These are phyloP conservation scores for Pardosa pseudoannulata DNA, from an alignment of 2,888 invertebrate species.

Conservation along the genomic window DNA sequence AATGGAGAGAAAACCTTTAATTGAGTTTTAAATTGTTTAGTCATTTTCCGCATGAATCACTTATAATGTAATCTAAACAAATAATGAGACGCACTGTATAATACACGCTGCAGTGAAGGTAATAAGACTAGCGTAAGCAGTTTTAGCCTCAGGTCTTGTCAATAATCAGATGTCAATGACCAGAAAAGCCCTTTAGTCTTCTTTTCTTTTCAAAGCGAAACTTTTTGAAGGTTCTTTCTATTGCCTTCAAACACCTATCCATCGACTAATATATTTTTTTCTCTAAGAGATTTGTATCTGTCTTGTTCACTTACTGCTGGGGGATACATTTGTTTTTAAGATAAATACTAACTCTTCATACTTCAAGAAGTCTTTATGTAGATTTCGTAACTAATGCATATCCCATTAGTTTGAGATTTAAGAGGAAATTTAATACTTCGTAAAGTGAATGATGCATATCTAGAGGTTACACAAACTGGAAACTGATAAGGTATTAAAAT, in stretches of 20 bases:
- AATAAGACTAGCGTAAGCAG: constrained; percentile 17
- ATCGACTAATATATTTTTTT: background rate
- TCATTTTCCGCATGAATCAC: constrained; percentile 37
- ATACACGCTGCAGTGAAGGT: background rate
- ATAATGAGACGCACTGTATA: constrained; percentile 20
- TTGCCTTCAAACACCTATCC: background rate
- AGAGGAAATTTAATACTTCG: background rate
- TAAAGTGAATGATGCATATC: background rate
- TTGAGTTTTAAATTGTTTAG: constrained; percentile 37
- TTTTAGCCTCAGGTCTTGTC: constrained; percentile 21
- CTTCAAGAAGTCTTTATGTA: background rate
- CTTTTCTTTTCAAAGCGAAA: constrained; percentile 4
- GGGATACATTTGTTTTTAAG: background rate
- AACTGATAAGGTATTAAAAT: too few relatives aligned
- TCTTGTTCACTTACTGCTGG: background rate
- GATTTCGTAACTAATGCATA: background rate
- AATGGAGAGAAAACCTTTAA: constrained; percentile 38
- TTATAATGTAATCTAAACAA: constrained; percentile 26
- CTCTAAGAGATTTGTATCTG: background rate
- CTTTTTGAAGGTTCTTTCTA: constrained; percentile 24
- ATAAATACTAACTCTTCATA: background rate
- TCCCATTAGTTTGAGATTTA: background rate
- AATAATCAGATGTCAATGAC: constrained; percentile 33
- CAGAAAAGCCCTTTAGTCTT: constrained; percentile 6
- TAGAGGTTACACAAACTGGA: too few relatives aligned